Evolutionary conservation across 37 sponge, comb jelly and placozoan species (phyloP), one percentile per base, ranked within the genome.

Genomic region (Oopsacas minuta): DNA sequence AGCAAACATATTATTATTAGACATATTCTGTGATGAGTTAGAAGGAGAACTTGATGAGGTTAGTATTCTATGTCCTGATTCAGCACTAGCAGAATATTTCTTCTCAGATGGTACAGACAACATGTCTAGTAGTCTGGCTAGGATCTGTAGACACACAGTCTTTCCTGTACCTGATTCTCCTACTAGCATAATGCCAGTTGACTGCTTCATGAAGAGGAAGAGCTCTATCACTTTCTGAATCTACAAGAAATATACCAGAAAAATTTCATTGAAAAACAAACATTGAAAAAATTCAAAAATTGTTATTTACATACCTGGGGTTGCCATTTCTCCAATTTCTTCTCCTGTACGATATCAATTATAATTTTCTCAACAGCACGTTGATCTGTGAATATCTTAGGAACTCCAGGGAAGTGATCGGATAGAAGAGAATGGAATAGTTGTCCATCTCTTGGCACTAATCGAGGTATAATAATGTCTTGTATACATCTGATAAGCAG

Each of bases 131-230:
- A 91, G 90, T 37, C 85, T 35, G n/a, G 88, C 87, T 36, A 93
- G 82, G 61, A 93, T 42, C n/a, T 82, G 38, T 32, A 86, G 7
- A 38, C 51, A 81, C 35, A 87, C 89, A 34, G 89, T 89, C 81
- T 93, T 93, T 1, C 94, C 94, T 17, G 90, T 85, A 37, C 91
- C 91, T 7, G 94, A 89, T 5, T 86, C 84, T 36, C 94, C 94
- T 35, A 93, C 83, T 69, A 87, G 81, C 86, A 93, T 88, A 10
- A 93, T 88, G 42, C 94, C 94, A 38, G 75, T 61, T 5, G 17
- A 20, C 30, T 61, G 75, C 75, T 61, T 61, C 17, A 61, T 61
- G 30, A 61, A 61, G 17, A 20, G 75, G 75, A 61, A 61, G 32
- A 61, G 75, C 28, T 61, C 75, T 34, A 61, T 12, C 7, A 61